Evolutionary conservation across 2,888 invertebrate species (phyloP).

Genomic region (Gibbula magus): DNA sequence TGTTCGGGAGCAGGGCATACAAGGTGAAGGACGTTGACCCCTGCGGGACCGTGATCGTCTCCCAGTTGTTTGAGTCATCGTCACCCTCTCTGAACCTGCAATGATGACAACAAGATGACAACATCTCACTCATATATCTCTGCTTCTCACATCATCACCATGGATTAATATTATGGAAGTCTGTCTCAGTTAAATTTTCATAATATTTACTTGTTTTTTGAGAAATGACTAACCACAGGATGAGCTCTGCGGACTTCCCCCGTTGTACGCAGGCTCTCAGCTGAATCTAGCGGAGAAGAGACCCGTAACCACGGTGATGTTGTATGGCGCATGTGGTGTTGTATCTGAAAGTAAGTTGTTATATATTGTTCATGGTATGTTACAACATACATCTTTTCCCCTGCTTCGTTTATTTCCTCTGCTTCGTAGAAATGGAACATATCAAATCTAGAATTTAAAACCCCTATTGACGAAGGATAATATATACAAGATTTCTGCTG

Average conservation of each 20-base stretch:
- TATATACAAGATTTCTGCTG: no score
- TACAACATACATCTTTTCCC: not conserved
- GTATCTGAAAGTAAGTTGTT: slow-evolving; percentile 82
- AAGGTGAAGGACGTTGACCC: slow-evolving; percentile 94
- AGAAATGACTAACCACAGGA: slow-evolving; percentile 84
- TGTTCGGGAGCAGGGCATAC: slow-evolving; percentile 91
- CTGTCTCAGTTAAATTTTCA: no score
- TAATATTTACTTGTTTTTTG: no score
- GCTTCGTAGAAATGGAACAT: no score
- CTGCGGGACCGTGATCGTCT: slow-evolving; percentile 93
- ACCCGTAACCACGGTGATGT: slow-evolving; percentile 88
- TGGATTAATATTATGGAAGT: no score
- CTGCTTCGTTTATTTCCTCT: not conserved
- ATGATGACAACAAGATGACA: not conserved
- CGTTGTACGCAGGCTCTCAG: slow-evolving; percentile 96
- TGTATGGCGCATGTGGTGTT: slow-evolving; percentile 97
- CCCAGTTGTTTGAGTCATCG: slow-evolving; percentile 82
- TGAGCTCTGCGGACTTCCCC: slow-evolving; percentile 95
- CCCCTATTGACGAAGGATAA: no score
- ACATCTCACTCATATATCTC: not conserved
- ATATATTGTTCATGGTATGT: not conserved
- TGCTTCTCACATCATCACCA: not conserved
- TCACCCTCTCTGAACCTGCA: slow-evolving; percentile 54
- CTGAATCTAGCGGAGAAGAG: slow-evolving; percentile 91
- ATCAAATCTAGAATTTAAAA: no score